Evolutionary conservation across 2,888 invertebrate genomes (phyloP).

Genomic region (Dorcus parallelipipedus): DNA sequence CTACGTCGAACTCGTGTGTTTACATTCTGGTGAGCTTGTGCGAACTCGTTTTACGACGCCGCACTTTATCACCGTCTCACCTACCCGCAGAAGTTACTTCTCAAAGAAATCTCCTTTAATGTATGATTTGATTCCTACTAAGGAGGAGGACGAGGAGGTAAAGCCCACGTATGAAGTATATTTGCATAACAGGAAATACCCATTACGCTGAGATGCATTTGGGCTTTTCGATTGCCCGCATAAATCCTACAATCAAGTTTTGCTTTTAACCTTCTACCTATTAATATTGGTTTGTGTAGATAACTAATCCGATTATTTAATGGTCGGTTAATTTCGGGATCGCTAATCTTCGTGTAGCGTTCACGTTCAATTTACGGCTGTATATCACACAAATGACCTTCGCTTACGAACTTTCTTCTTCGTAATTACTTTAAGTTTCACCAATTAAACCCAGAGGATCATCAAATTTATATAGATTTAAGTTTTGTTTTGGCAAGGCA

Average conservation of each 20-base stretch:
- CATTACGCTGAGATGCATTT: no score
- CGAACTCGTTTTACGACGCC: background rate
- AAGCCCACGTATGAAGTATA: no score
- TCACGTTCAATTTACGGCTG: constrained; percentile 4
- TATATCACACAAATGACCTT: background rate
- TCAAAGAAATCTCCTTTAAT: constrained; percentile 4
- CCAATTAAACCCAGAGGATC: no score
- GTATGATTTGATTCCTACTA: no score
- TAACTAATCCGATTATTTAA: constrained; percentile 19
- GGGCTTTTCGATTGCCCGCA: background rate
- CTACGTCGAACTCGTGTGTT: background rate
- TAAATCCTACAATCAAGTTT: constrained; percentile 8
- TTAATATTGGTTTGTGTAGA: constrained; percentile 16
- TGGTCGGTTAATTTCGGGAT: constrained; percentile 19
- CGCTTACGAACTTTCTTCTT: no score
- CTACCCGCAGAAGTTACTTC: constrained; percentile 5
- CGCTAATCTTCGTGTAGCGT: constrained; percentile 14
- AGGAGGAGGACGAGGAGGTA: background rate
- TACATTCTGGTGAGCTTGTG: background rate
- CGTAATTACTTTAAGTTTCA: no score
- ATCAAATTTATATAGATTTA: no score
- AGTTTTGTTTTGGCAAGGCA: no score
- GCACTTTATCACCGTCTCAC: constrained; percentile 5
- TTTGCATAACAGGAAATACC: no score
- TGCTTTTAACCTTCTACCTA: constrained; percentile 12